phyloP scores from a whole-genome alignment of 2,888 invertebrate genomes.

The Metellina segmentata region DNA sequence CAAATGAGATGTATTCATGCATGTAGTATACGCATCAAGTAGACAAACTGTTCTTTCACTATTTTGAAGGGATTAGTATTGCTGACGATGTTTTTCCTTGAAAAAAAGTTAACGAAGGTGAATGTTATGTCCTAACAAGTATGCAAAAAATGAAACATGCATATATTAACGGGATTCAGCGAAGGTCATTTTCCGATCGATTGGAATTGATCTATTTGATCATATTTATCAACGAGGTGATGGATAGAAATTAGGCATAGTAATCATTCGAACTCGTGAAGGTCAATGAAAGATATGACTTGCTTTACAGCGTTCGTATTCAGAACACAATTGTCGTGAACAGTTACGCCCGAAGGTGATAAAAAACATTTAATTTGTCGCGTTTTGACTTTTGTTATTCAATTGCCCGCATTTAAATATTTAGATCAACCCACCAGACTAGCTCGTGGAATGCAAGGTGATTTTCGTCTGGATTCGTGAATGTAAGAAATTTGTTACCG shows the following conservation, averaged over 20 bases:
- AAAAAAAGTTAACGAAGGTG: not conserved
- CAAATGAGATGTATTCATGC: not conserved
- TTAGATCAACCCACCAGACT: no score
- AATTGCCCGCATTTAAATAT: no score
- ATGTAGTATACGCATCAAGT: not conserved
- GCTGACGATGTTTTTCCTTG: conserved; percentile 13
- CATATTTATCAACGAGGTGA: not conserved
- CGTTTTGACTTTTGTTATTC: no score
- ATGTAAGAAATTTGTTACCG: no score
- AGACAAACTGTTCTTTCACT: not conserved
- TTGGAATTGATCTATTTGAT: not conserved
- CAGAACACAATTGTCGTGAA: no score
- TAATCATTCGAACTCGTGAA: not conserved
- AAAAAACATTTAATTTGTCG: no score
- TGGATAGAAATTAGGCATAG: not conserved
- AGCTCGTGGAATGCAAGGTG: no score
- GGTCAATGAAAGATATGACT: not conserved
- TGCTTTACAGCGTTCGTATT: no score
- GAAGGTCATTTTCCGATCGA: not conserved
- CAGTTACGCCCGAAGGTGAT: no score
- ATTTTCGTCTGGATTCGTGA: no score
- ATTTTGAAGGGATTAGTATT: not conserved
- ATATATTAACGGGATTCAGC: not conserved
- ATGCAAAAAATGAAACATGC: not conserved
- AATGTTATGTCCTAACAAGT: not conserved